These are phyloP conservation scores for Stenotaenia linearis DNA, from an alignment of 2,888 invertebrate genomes.

Conservation along the genomic window DNA sequence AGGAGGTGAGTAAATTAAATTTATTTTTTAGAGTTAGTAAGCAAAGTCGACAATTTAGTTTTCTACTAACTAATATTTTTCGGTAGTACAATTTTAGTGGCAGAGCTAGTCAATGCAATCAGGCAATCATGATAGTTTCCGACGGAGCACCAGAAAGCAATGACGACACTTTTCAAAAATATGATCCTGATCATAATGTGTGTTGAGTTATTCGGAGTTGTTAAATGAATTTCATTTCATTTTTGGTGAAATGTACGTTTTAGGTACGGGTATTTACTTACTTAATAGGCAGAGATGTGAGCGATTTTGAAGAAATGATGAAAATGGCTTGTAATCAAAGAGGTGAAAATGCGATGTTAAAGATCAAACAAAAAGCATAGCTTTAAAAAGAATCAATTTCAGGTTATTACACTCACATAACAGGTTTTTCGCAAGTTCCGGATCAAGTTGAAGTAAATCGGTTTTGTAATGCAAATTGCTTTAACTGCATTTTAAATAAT, in stretches of 20 bases:
- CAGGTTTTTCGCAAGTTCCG: slow-evolving; percentile 92
- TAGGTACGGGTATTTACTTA: slow-evolving; percentile 96
- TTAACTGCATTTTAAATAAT: too few species aligned
- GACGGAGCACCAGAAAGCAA: slow-evolving; percentile 95
- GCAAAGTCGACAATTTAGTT: not conserved
- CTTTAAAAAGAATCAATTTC: slow-evolving; percentile 37
- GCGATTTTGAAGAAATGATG: slow-evolving; percentile 86
- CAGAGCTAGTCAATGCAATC: slow-evolving; percentile 88
- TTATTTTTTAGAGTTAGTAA: too few species aligned
- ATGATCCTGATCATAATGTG: slow-evolving; percentile 68
- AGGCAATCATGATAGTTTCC: slow-evolving; percentile 98
- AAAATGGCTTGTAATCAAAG: slow-evolving; percentile 99
- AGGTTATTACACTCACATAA: slow-evolving; percentile 94
- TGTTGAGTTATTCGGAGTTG: too few species aligned
- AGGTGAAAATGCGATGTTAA: slow-evolving; percentile 55
- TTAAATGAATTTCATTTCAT: too few species aligned
- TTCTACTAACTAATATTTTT: not conserved
- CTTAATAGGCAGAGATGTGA: slow-evolving; percentile 91
- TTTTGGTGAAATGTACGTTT: too few species aligned
- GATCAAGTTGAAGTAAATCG: slow-evolving; percentile 70
- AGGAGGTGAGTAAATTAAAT: not conserved
- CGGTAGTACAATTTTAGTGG: slow-evolving; percentile 54
- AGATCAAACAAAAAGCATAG: too few species aligned
- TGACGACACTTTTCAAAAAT: slow-evolving; percentile 82
- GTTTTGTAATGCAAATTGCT: too few species aligned